Evolutionary conservation across 1,140 invertebrate species (phyloP).

Genomic region (Drosophila ohnishii): DNA sequence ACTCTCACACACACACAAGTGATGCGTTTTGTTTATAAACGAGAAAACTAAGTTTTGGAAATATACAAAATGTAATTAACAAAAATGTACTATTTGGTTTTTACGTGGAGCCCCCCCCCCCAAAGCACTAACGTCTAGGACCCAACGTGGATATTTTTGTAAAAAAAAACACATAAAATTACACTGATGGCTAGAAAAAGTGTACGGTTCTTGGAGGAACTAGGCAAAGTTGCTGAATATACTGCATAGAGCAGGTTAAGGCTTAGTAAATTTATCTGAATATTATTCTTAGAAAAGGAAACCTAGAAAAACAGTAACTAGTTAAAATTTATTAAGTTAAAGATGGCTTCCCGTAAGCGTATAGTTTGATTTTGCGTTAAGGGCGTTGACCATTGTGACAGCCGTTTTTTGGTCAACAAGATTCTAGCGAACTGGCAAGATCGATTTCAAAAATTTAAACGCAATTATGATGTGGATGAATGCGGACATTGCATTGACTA

Average conservation of each 20-base stretch:
- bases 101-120: conserved; percentile 11
- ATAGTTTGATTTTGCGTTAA: not conserved
- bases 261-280: not conserved
- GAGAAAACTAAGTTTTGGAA: conserved; percentile 56
- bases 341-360: not conserved
- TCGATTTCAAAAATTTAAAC: too few species aligned
- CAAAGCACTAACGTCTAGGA: not conserved
- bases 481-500: too few species aligned
- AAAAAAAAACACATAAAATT: not conserved
- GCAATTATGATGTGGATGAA: too few species aligned
- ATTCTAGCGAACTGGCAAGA: too few species aligned
- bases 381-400: too few species aligned
- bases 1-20: conserved; percentile 14
- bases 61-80: conserved; percentile 49
- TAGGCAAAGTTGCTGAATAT: not conserved
- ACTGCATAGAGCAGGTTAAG: not conserved
- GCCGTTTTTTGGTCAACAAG: too few species aligned
- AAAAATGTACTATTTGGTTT: conserved; percentile 23
- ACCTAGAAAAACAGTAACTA: not conserved
- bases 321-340: not conserved
- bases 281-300: not conserved
- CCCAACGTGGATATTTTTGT: not conserved
- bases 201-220: not conserved
- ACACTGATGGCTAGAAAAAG: conserved; percentile 13
- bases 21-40: conserved; percentile 50